Conservation (phyloP, 1,140 invertebrate genomes). For the Manduca sexta region DNA sequence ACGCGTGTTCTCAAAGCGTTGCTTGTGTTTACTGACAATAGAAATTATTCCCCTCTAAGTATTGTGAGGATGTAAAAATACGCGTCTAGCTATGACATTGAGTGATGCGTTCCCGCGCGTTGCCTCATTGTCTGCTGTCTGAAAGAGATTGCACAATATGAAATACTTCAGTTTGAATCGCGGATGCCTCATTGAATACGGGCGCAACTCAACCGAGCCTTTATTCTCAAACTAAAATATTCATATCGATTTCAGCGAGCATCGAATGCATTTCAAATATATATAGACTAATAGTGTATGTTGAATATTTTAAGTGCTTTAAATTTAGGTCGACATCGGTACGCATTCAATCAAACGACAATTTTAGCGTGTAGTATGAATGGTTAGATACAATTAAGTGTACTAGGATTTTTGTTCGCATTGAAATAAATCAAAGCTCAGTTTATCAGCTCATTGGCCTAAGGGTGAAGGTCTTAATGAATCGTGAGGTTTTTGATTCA, state of each 20-base stretch:
- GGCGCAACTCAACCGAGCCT: constrained; percentile 16
- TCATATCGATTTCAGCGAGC: constrained; percentile 49
- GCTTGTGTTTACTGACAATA: constrained; percentile 52
- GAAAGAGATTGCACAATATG: constrained; percentile 69
- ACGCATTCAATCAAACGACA: neutral
- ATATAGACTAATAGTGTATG: constrained; percentile 9
- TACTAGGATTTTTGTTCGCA: too few relatives aligned
- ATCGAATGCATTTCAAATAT: constrained; percentile 37
- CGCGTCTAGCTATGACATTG: constrained; percentile 60
- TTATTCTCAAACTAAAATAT: constrained; percentile 55
- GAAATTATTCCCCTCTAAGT: constrained; percentile 63
- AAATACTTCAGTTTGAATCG: constrained; percentile 66
- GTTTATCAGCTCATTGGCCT: too few relatives aligned
- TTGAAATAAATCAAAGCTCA: too few relatives aligned
- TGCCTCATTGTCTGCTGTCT: constrained; percentile 51
- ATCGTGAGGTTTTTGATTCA: too few relatives aligned
- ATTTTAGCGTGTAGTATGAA: neutral
- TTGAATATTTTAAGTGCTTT: constrained; percentile 7
- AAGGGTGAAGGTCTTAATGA: too few relatives aligned
- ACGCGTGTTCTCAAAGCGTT: constrained; percentile 36
- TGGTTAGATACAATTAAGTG: too few relatives aligned
- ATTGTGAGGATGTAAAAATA: constrained; percentile 65
- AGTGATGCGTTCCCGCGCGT: constrained; percentile 59
- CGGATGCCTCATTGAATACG: constrained; percentile 58
- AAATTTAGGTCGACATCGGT: constrained; percentile 3